Evolutionary conservation across 2,888 invertebrate genomes (phyloP).

Genomic region (Scelioninae gen. 1): DNA sequence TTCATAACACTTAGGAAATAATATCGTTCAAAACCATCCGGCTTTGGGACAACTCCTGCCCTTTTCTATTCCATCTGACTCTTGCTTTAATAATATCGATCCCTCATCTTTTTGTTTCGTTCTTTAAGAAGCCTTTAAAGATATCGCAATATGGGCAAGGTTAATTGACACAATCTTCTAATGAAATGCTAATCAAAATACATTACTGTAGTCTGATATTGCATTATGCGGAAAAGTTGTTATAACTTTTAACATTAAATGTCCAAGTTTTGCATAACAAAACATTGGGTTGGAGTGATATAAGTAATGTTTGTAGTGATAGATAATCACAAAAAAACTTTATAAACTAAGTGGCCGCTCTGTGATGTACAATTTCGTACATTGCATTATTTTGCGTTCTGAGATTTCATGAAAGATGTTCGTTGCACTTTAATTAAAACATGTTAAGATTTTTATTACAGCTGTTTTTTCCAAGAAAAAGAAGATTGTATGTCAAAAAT

Average conservation of each 20-base stretch:
- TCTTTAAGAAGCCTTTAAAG: background rate
- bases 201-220: background rate
- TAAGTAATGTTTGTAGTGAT: slow-evolving; percentile 1
- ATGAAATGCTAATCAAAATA: background rate
- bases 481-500: slow-evolving; percentile 11
- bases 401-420: slow-evolving; percentile 21
- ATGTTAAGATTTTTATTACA: slow-evolving; percentile 14
- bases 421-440: slow-evolving; percentile 24
- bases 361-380: background rate
- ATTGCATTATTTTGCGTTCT: slow-evolving; percentile 19
- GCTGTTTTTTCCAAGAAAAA: slow-evolving; percentile 2
- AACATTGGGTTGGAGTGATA: background rate
- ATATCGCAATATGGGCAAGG: background rate
- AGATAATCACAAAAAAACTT: slow-evolving; percentile 12
- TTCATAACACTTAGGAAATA: slow-evolving; percentile 9
- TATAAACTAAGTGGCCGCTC: slow-evolving; percentile 5
- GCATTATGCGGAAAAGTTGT: background rate
- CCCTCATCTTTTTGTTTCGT: background rate
- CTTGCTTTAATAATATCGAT: slow-evolving; percentile 8
- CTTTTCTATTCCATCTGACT: background rate
- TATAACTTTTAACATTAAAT: background rate
- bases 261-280: background rate
- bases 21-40: background rate
- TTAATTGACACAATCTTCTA: background rate
- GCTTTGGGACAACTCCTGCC: background rate